Percentiles rank a stretch among this genome's conserved stretches.
These are phyloP conservation scores for Argyra leucocephala DNA, from an alignment of 2,888 invertebrate genomes.

Conservation along the genomic window DNA sequence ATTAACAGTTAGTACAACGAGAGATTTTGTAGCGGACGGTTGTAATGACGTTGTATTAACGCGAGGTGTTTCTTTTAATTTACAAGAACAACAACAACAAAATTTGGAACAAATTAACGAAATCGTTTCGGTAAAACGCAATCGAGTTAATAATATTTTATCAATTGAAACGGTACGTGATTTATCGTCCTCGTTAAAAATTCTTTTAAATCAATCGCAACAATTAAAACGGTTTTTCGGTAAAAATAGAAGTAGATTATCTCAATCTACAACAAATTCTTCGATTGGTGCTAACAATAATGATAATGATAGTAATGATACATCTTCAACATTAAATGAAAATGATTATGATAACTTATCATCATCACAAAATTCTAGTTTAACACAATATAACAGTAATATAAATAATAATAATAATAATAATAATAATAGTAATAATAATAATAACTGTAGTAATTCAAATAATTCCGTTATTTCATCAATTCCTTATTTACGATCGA, in stretches of 20 bases:
- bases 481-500: constrained; percentile 4
- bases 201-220: not conserved
- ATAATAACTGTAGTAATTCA: not conserved
- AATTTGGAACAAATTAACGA: not conserved
- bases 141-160: not conserved
- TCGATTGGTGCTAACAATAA: not conserved
- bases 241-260: not conserved
- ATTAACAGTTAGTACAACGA: not conserved
- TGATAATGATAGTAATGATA: not conserved
- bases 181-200: constrained; percentile 1
- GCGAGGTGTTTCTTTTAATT: not conserved
- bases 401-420: not conserved
- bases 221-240: not conserved
- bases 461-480: constrained; percentile 1
- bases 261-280: no score
- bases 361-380: not conserved
- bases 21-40: not conserved
- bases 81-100: constrained; percentile 2
- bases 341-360: not conserved
- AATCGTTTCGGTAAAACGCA: not conserved
- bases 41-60: not conserved
- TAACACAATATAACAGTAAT: not conserved
- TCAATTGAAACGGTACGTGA: constrained; percentile 2
- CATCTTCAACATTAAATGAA: not conserved
- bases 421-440: not conserved